These are phyloP conservation scores for Sylvia borin DNA, from an alignment of 2,797 vertebrate genomes.

Conservation along the genomic window DNA sequence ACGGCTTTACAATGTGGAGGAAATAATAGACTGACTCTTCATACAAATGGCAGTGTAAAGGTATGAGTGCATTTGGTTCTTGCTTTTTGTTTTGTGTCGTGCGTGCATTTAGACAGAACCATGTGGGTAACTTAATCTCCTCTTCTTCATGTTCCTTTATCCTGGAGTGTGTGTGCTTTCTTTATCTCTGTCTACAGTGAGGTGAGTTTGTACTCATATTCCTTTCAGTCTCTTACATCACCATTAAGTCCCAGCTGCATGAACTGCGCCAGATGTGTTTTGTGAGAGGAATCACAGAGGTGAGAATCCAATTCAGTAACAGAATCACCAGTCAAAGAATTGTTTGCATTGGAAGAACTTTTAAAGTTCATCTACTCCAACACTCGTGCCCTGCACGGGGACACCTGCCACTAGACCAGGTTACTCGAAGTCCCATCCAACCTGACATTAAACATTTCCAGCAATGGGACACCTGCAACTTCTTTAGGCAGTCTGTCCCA, in stretches of 20 bases:
- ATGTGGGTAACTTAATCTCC: neutral
- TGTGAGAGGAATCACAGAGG: neutral
- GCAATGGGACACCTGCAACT: fast-evolving
- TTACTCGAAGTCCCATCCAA: neutral
- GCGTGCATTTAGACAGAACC: neutral
- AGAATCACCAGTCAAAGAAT: neutral
- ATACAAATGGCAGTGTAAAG: neutral
- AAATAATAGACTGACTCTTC: neutral
- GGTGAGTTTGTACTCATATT: neutral
- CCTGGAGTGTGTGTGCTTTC: neutral
- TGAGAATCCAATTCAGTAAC: neutral
- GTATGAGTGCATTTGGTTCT: neutral
- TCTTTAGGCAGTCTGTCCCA: neutral
- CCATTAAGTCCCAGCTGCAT: neutral
- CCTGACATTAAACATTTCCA: neutral
- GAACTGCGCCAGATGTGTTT: neutral
- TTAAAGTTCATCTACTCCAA: neutral
- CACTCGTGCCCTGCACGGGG: neutral
- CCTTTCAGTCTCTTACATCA: neutral
- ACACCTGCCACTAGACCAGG: neutral
- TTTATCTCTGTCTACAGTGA: neutral
- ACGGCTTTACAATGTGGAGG: neutral
- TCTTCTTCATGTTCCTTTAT: neutral
- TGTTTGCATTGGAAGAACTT: neutral
- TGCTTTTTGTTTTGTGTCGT: neutral